These are phyloP conservation scores for Perognathus longimembris DNA, from an alignment of 2,113 vertebrate species.

Conservation along the genomic window DNA sequence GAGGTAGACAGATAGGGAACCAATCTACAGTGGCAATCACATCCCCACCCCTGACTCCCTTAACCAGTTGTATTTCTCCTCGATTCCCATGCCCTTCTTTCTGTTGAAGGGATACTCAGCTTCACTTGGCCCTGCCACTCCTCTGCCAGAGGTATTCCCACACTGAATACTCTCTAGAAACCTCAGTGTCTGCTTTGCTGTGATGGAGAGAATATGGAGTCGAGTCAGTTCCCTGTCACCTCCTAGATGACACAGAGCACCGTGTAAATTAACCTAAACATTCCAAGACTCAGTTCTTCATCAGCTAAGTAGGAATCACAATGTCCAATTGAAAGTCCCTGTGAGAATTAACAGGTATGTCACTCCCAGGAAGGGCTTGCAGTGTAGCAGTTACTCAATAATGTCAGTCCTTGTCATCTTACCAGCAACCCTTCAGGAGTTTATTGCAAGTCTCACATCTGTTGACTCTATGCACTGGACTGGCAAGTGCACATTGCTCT, in stretches of 20 bases:
- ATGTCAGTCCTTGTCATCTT: not conserved
- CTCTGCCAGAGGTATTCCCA: not conserved
- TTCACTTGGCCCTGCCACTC: not conserved
- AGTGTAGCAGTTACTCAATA: accelerated
- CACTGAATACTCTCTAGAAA: not conserved
- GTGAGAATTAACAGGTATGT: not conserved
- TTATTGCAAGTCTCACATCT: no score
- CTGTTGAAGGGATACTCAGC: no score
- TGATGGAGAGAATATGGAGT: not conserved
- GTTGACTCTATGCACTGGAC: no score
- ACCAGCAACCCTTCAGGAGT: no score
- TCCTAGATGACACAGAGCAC: not conserved
- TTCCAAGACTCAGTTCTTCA: not conserved
- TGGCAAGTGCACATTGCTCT: no score
- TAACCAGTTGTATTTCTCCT: not conserved
- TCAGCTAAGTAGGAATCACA: slow-evolving; percentile 16
- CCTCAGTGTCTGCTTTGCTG: not conserved
- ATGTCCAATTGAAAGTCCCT: not conserved
- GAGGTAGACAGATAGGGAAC: not conserved
- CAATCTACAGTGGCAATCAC: not conserved
- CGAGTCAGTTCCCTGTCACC: not conserved
- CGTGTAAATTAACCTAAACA: not conserved
- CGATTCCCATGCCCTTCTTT: not conserved
- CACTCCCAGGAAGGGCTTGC: not conserved
- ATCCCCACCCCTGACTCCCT: not conserved